Evolutionary conservation across 2,888 invertebrate genomes (phyloP).

Genomic region (Thera britannica): DNA sequence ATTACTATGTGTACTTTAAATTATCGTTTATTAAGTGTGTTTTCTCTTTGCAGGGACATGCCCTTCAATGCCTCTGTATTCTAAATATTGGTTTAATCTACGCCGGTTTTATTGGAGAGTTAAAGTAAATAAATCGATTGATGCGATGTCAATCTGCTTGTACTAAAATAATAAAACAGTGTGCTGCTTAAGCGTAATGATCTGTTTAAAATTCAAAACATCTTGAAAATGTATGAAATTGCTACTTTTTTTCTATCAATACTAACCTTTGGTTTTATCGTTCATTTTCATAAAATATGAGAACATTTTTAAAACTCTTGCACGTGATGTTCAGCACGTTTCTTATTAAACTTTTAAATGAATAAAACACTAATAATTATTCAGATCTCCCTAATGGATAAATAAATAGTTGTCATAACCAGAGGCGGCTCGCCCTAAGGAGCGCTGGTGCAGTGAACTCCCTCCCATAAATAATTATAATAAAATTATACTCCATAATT

Average conservation of each 20-base stretch:
- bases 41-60: slow-evolving; percentile 33
- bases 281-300: slow-evolving; percentile 18
- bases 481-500: too few species aligned
- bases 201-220: slow-evolving; percentile 24
- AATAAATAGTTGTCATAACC: slow-evolving; percentile 46
- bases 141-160: slow-evolving; percentile 23
- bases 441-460: too few species aligned
- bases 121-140: slow-evolving; percentile 13
- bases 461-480: too few species aligned
- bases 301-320: slow-evolving; percentile 18
- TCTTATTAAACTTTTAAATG: slow-evolving; percentile 12
- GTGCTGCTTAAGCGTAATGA: slow-evolving; percentile 26
- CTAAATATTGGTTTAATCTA: slow-evolving; percentile 23
- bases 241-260: slow-evolving; percentile 27
- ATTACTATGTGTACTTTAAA: slow-evolving; percentile 7
- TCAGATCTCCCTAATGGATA: slow-evolving; percentile 47
- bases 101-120: slow-evolving; percentile 25
- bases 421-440: too few species aligned
- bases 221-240: slow-evolving; percentile 39
- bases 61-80: slow-evolving; percentile 33
- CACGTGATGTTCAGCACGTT: slow-evolving; percentile 31
- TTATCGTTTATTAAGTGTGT: slow-evolving; percentile 2
- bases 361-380: slow-evolving; percentile 36
- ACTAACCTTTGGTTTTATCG: slow-evolving; percentile 40
- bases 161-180: slow-evolving; percentile 28